Percentiles rank a stretch among this genome's conserved stretches.
Evolutionary conservation across 2,888 invertebrate genomes (phyloP).

Genomic region (Nezara viridula): DNA sequence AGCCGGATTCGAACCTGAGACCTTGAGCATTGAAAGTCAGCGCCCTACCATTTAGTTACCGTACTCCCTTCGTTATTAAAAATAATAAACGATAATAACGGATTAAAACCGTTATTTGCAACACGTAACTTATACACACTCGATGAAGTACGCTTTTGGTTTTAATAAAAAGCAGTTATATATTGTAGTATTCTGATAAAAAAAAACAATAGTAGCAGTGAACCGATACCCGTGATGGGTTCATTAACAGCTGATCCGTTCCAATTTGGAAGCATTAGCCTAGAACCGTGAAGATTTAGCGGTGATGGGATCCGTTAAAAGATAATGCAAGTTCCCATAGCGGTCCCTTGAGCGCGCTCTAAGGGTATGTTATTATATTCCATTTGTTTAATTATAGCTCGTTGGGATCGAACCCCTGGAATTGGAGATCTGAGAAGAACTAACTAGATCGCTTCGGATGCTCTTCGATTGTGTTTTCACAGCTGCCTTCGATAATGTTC

Average conservation of each 20-base stretch:
- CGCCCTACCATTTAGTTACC: no score
- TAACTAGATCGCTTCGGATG: not conserved
- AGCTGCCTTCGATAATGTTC: conserved; percentile 20
- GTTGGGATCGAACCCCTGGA: conserved; percentile 22
- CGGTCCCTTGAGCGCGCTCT: not conserved
- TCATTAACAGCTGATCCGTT: conserved; percentile 3
- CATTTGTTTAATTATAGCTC: conserved; percentile 46
- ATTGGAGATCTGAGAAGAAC: conserved; percentile 1
- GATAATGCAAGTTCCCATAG: conserved; percentile 40
- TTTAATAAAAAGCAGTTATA: not conserved
- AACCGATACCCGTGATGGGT: not conserved
- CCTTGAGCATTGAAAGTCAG: no score
- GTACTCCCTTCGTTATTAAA: not conserved
- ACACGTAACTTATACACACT: not conserved
- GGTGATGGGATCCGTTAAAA: not conserved
- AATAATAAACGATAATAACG: not conserved
- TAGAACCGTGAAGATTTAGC: conserved; percentile 33
- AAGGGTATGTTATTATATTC: conserved; percentile 34
- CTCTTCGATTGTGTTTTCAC: conserved; percentile 16
- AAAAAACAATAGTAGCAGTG: conserved; percentile 37
- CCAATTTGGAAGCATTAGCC: conserved; percentile 15
- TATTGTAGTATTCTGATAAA: not conserved
- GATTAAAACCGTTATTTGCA: not conserved
- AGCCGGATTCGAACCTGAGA: no score
- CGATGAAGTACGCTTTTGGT: not conserved